Evolutionary conservation across 2,888 invertebrate genomes (phyloP).

Genomic region (Suillia variegata): DNA sequence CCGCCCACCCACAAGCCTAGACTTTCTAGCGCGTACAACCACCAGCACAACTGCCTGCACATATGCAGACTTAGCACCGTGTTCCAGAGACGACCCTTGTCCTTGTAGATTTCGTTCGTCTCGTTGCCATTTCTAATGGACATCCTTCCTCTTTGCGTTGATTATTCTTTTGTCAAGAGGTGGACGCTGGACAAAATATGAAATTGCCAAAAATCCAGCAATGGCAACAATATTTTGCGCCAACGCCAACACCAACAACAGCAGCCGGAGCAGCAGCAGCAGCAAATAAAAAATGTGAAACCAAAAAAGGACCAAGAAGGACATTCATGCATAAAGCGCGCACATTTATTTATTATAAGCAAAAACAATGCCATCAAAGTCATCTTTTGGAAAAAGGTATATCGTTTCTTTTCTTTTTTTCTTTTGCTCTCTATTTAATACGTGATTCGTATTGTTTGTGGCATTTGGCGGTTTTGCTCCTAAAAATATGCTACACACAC

Average conservation of each 20-base stretch:
- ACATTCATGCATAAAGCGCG: slow-evolving; percentile 8
- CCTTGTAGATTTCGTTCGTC: neutral
- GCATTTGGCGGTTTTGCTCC: neutral
- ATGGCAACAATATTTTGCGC: slow-evolving; percentile 3
- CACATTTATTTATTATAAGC: slow-evolving; percentile 11
- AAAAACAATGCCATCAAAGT: slow-evolving; percentile 19
- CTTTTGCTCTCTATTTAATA: neutral
- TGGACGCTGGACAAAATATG: slow-evolving; percentile 24
- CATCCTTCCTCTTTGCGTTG: slow-evolving; percentile 12
- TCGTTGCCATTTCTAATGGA: slow-evolving; percentile 4
- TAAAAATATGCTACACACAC: slow-evolving; percentile 9
- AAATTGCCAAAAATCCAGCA: slow-evolving; percentile 17
- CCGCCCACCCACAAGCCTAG: no score
- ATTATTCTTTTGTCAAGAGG: slow-evolving; percentile 29
- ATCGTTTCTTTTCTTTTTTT: neutral
- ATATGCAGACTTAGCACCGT: no score
- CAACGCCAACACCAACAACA: no score
- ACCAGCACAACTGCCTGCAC: no score
- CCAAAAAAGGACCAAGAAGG: neutral
- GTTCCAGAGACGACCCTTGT: neutral
- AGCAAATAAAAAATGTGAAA: neutral
- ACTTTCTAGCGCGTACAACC: no score
- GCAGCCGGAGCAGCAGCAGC: no score
- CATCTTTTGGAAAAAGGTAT: no score
- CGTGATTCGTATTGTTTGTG: neutral